Conservation (phyloP, 2,797 vertebrate genomes). For the Pseudomugil tenellus region DNA sequence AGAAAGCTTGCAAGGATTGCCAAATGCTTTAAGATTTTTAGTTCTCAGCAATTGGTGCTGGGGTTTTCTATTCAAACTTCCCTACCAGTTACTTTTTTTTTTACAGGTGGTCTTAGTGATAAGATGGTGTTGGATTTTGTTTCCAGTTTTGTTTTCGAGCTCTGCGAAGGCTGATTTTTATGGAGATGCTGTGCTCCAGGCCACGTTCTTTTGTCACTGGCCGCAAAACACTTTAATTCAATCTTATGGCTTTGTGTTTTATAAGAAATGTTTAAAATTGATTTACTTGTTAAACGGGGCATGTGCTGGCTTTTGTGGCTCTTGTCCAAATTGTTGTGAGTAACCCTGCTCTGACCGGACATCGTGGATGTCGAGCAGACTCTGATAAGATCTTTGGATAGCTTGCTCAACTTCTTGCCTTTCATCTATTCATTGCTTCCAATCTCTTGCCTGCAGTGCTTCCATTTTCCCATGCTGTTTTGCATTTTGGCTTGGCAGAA, state of each 20-base stretch:
- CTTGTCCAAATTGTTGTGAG: slow-evolving; percentile 36
- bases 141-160: slow-evolving; percentile 14
- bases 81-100: slow-evolving; percentile 23
- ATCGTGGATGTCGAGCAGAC: slow-evolving; percentile 20
- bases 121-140: slow-evolving; percentile 28
- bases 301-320: slow-evolving; percentile 22
- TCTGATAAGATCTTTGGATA: slow-evolving; percentile 51
- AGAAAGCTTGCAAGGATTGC: slow-evolving; percentile 46
- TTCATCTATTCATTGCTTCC: slow-evolving; percentile 53
- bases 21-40: slow-evolving; percentile 36
- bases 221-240: slow-evolving; percentile 15
- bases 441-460: slow-evolving; percentile 49
- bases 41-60: slow-evolving; percentile 28
- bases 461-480: slow-evolving; percentile 60
- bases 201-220: slow-evolving; percentile 11
- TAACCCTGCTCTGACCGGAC: slow-evolving; percentile 27
- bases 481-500: slow-evolving; percentile 38
- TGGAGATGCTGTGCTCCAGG: slow-evolving; percentile 14
- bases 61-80: slow-evolving; percentile 20
- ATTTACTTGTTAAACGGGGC: slow-evolving; percentile 9
- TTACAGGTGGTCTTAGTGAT: slow-evolving; percentile 49
- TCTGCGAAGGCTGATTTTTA: slow-evolving; percentile 4
- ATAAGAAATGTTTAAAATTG: slow-evolving; percentile 10
- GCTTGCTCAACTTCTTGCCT: slow-evolving; percentile 48
- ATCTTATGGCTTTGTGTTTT: slow-evolving; percentile 3